Evolutionary conservation across 2,113 vertebrate genomes (phyloP).

Genomic region (Diadophis punctatus): DNA sequence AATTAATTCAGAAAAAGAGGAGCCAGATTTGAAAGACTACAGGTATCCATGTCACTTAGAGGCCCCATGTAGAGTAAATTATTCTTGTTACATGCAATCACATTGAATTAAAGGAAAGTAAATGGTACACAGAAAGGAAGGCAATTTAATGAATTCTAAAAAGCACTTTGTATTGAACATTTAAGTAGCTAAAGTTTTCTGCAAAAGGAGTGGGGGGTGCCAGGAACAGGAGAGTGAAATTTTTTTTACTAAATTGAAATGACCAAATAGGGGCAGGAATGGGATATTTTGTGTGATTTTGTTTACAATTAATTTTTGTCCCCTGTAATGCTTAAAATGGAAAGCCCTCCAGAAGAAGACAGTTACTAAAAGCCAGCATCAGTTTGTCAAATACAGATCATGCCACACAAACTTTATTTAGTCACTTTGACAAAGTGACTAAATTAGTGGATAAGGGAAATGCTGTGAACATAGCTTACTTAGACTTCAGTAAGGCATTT

Average conservation of each 20-base stretch:
- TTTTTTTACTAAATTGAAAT: conserved; percentile 2
- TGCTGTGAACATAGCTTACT: not conserved
- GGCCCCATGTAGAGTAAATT: conserved; percentile 31
- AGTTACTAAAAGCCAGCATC: not conserved
- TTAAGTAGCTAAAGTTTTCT: conserved; percentile 2
- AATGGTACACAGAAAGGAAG: not conserved
- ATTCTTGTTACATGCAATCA: conserved; percentile 26
- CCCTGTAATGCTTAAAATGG: not conserved
- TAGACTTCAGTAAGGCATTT: not conserved
- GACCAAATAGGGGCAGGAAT: not conserved
- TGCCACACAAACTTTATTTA: not conserved
- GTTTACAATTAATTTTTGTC: conserved; percentile 14
- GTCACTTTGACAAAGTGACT: too few relatives aligned
- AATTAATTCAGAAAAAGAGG: conserved; percentile 43
- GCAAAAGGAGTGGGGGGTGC: not conserved
- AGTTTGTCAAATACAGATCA: not conserved
- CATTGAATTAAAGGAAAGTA: conserved; percentile 24
- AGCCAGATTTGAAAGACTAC: conserved; percentile 37
- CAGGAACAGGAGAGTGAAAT: not conserved
- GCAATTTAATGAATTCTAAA: conserved; percentile 23
- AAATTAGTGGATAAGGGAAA: not conserved
- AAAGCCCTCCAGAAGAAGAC: not conserved
- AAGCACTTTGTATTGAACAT: conserved; percentile 9
- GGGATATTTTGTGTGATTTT: not conserved
- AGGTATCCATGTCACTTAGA: conserved; percentile 36